phyloP scores from a whole-genome alignment of 1,140 invertebrate species.

The Platyscapa corneri region DNA sequence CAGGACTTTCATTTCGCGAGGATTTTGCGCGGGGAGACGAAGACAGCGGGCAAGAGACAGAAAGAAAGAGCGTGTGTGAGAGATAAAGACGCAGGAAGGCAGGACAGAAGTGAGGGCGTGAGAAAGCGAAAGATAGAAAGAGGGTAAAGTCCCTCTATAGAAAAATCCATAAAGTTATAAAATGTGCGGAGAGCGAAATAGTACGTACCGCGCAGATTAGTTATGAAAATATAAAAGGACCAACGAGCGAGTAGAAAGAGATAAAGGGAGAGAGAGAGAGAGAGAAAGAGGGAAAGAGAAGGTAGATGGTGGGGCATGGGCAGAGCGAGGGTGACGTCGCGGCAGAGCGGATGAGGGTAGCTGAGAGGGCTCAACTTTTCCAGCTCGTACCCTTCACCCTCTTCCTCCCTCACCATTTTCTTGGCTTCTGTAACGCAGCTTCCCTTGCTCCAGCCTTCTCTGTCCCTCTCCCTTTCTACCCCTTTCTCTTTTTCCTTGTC shows the following conservation, averaged over 20 bases:
- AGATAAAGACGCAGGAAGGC: too few species aligned
- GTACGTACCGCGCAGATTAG: slow-evolving; percentile 72
- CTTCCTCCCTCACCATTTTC: slow-evolving; percentile 9
- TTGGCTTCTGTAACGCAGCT: slow-evolving; percentile 28
- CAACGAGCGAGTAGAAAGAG: slow-evolving; percentile 48
- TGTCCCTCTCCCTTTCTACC: neutral
- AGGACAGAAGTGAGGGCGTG: too few species aligned
- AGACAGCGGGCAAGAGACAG: slow-evolving; percentile 57
- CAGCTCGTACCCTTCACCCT: slow-evolving; percentile 62
- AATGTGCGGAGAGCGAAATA: slow-evolving; percentile 72
- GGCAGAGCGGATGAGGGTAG: slow-evolving; percentile 62
- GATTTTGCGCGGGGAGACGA: slow-evolving; percentile 57
- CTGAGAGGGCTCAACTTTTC: slow-evolving; percentile 68
- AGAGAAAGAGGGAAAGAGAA: slow-evolving; percentile 38
- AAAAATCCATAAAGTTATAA: slow-evolving; percentile 73
- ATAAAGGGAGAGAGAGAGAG: slow-evolving; percentile 40
- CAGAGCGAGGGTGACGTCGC: slow-evolving; percentile 58
- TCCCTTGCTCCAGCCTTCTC: neutral
- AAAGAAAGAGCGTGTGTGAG: slow-evolving; percentile 54
- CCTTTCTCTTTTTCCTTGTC: neutral
- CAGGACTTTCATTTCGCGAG: slow-evolving; percentile 59
- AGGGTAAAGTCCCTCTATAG: slow-evolving; percentile 60
- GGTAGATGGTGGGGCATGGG: slow-evolving; percentile 54
- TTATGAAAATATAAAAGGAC: slow-evolving; percentile 73
- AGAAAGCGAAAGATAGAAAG: slow-evolving; percentile 9